Evolutionary conservation across 1,140 invertebrate genomes (phyloP).

Genomic region (Anthonomus grandis): DNA sequence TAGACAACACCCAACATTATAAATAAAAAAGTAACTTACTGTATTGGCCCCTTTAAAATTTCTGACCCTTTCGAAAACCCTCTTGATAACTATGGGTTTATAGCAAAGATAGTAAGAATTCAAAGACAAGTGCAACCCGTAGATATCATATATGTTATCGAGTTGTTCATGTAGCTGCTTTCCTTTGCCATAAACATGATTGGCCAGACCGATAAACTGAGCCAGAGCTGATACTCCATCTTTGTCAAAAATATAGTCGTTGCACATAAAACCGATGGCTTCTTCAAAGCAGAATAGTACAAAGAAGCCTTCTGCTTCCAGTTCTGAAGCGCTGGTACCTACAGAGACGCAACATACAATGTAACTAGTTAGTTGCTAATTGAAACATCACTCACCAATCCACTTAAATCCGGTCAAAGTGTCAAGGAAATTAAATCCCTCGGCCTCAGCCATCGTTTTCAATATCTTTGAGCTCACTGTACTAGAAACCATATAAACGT

Average conservation of each 20-base stretch:
- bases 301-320: constrained; percentile 64
- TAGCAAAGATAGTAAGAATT: constrained; percentile 91
- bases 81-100: constrained; percentile 65
- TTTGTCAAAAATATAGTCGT: constrained; percentile 84
- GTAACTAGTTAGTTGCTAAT: background rate
- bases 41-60: constrained; percentile 65
- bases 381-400: no score
- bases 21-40: constrained; percentile 52
- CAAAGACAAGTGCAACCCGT: constrained; percentile 81
- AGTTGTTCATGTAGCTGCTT: constrained; percentile 73
- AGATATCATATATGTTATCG: constrained; percentile 74
- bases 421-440: constrained; percentile 87
- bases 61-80: constrained; percentile 80
- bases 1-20: no score
- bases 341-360: constrained; percentile 79
- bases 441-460: constrained; percentile 72
- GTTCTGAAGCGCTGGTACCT: constrained; percentile 71
- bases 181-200: constrained; percentile 65
- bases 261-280: constrained; percentile 94
- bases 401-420: constrained; percentile 99
- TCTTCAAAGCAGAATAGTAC: constrained; percentile 95
- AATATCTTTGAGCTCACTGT: constrained; percentile 98
- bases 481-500: constrained; percentile 84
- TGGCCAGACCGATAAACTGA: constrained; percentile 63
- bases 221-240: constrained; percentile 90